Base-by-base conservation (phyloP, 2,888 invertebrate genomes). In the Formica aserva region DNA sequence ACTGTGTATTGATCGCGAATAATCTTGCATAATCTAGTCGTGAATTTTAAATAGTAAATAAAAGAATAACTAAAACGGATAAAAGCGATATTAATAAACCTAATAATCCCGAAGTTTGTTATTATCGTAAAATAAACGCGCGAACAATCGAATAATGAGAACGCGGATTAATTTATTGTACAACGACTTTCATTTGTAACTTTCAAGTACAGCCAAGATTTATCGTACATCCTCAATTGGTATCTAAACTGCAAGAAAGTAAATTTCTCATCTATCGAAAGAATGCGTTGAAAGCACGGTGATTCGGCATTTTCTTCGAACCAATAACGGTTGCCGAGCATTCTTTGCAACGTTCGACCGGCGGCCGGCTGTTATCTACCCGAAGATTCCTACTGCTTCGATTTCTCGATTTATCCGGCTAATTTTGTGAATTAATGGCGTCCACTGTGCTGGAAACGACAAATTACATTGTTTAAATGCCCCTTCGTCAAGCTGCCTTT, bases 391-490 rank as follows among this genome's bases (percentile, higher is more conserved):
- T 52, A 60, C 80, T 69, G 75, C 41, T 83, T 67, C 83, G 32
- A 69, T 72, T 52, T 85, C 86, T 86, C 89, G 88, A 91, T 91
- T 90, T 86, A 91, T 89, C 87, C 83, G 85, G 85, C 86, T 90
- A 91, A 90, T 90, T 88, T 90, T 74, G 83, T 84, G 88, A 91
- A 91, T 91, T 90, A 86, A 90, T 89, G 90, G 81, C 82, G 74
- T 55, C 60, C 71, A 67, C 74, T 62, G 66, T 66, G 72, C 63
- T 32, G 38, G 48, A 62, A 72, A 57, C 88, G 86, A 82, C 87
- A 87, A 87, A 90, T 86, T 83, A 90, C 86, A 83, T 85, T 86
- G 88, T 87, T 88, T 84, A 84, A 87, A 77, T 82, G 84, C 62
- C 22, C 48, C 41, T 83, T 69, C 78, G 72, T 80, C 72, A 80